Evolutionary conservation across 2,113 vertebrate genomes (phyloP).

Genomic region (Albula goreensis): DNA sequence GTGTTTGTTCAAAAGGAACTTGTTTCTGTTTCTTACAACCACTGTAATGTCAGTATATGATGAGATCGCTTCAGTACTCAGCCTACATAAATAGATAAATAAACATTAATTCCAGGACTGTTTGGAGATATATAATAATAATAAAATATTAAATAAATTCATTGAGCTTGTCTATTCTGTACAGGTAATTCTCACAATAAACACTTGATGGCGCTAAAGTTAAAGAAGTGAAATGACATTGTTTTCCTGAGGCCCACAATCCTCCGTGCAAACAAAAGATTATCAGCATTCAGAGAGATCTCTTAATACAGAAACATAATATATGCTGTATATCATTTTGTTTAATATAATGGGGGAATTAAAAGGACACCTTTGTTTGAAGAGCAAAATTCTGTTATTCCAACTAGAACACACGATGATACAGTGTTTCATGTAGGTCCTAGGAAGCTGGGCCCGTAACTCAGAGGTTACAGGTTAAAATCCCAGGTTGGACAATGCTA

Average conservation of each 20-base stretch:
- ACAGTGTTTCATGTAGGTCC: neutral
- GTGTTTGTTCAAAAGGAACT: no score
- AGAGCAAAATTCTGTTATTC: neutral
- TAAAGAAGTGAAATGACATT: neutral
- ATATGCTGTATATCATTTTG: neutral
- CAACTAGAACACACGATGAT: neutral
- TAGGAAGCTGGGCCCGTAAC: no score
- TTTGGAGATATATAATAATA: no score
- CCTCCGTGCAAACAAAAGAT: neutral
- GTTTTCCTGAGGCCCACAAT: neutral
- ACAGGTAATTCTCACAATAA: neutral
- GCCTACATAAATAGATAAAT: no score
- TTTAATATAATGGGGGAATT: neutral
- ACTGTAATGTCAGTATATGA: no score
- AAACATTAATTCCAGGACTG: no score
- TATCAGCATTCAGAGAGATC: neutral
- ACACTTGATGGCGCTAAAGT: neutral
- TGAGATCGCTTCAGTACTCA: no score
- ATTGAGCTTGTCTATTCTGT: no score
- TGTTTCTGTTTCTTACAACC: no score
- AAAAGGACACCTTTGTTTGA: neutral
- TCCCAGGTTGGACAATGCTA: no score
- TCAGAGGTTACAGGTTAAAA: no score
- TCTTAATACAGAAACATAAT: neutral
- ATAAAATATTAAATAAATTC: neutral